These are phyloP conservation scores for Leptinotarsa tumamoca DNA, from an alignment of 2,888 invertebrate species.

Conservation along the genomic window DNA sequence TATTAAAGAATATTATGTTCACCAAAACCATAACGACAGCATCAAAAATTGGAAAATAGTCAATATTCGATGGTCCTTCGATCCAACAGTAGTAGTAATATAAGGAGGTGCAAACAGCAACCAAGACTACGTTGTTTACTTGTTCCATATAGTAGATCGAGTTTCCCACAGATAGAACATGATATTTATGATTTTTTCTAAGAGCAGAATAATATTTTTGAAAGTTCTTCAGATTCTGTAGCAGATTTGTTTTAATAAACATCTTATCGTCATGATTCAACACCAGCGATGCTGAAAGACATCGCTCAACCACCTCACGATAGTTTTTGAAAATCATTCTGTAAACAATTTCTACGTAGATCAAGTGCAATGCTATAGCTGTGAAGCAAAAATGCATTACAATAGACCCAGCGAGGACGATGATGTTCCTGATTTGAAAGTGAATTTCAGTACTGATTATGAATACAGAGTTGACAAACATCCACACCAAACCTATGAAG, in stretches of 20 bases:
- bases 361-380: not conserved
- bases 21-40: slow-evolving; percentile 4
- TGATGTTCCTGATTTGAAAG: not conserved
- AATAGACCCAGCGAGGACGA: not conserved
- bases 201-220: slow-evolving; percentile 29
- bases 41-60: slow-evolving; percentile 1
- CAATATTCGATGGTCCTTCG: not conserved
- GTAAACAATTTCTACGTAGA: slow-evolving; percentile 3
- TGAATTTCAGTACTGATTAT: not conserved
- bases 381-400: not conserved
- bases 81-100: slow-evolving; percentile 23
- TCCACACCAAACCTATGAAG: not conserved
- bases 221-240: slow-evolving; percentile 10
- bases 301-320: not conserved
- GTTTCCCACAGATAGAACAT: slow-evolving; percentile 25
- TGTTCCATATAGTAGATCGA: slow-evolving; percentile 11
- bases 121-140: not conserved
- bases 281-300: not conserved
- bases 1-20: not conserved
- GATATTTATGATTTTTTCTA: slow-evolving; percentile 22
- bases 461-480: not conserved
- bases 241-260: not conserved
- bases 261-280: not conserved
- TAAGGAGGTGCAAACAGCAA: slow-evolving; percentile 15
- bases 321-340: not conserved